phyloP scores from a whole-genome alignment of 2,888 invertebrate genomes.

The Onchidella celtica region DNA sequence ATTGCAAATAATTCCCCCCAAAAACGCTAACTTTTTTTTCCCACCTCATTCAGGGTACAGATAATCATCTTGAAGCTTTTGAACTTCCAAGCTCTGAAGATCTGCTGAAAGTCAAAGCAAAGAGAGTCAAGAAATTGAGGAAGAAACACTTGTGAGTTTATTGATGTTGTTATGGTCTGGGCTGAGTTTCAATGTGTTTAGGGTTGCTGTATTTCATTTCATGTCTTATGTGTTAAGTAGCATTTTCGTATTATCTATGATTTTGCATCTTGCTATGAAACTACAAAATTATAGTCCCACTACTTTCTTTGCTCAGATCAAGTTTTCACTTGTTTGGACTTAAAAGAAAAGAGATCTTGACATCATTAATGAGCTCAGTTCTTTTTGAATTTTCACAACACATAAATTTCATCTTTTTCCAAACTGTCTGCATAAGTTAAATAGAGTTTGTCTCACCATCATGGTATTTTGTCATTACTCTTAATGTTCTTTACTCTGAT shows the following conservation, averaged over 20 bases:
- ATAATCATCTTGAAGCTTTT: constrained; percentile 91
- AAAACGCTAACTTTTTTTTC: background rate
- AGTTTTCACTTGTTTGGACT: too few relatives aligned
- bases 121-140: constrained; percentile 87
- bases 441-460: too few relatives aligned
- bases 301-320: background rate
- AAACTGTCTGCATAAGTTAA: too few relatives aligned
- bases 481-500: background rate
- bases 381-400: too few relatives aligned
- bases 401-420: too few relatives aligned
- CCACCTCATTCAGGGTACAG: constrained; percentile 84
- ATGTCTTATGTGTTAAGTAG: too few relatives aligned
- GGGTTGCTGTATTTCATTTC: background rate
- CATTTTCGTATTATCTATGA: background rate
- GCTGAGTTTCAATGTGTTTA: background rate
- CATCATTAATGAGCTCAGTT: too few relatives aligned
- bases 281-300: too few relatives aligned
- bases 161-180: background rate
- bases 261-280: background rate
- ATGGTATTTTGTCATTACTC: background rate
- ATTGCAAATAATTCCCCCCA: too few relatives aligned
- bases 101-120: constrained; percentile 86
- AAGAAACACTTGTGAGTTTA: constrained; percentile 48
- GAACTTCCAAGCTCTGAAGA: constrained; percentile 89
- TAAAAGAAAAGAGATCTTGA: too few relatives aligned